Conservation (phyloP, 2,797 vertebrate species). For the Sebastes vulpes region DNA sequence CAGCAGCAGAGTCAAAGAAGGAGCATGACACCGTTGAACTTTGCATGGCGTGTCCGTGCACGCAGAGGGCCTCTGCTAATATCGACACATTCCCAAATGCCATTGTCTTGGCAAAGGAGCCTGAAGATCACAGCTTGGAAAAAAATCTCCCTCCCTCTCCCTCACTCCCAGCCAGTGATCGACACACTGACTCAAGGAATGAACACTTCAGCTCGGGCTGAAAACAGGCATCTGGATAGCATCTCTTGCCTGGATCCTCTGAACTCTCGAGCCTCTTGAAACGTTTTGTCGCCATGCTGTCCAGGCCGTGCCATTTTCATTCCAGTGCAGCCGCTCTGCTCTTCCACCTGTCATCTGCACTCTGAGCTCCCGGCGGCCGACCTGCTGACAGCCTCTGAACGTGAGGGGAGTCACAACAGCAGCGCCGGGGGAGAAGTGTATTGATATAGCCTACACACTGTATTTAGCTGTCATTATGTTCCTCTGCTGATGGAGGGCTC, state of each 20-base stretch:
- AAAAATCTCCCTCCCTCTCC: not conserved
- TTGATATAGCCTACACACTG: constrained; percentile 12
- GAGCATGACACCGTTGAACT: constrained; percentile 70
- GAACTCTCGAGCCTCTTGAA: constrained; percentile 74
- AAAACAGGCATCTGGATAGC: constrained; percentile 72
- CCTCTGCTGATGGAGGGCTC: constrained; percentile 35
- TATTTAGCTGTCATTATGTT: constrained; percentile 18
- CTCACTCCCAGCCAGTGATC: constrained; percentile 9
- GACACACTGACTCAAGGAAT: constrained; percentile 66
- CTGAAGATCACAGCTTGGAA: constrained; percentile 39
- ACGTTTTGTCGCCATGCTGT: constrained; percentile 78
- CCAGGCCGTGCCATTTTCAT: constrained; percentile 80
- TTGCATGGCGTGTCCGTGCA: constrained; percentile 65
- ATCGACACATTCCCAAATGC: constrained; percentile 74
- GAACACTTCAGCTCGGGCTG: constrained; percentile 48
- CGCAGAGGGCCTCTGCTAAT: constrained; percentile 57
- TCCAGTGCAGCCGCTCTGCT: constrained; percentile 71
- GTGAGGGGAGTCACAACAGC: constrained; percentile 67
- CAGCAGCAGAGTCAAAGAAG: constrained; percentile 41
- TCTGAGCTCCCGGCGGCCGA: constrained; percentile 53
- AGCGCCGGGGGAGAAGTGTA: constrained; percentile 15
- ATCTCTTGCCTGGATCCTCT: constrained; percentile 68
- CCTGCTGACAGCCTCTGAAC: constrained; percentile 75
- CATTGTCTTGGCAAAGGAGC: constrained; percentile 57
- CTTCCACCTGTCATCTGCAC: constrained; percentile 84